phyloP scores from a whole-genome alignment of 2,888 invertebrate species.

The Machimus rusticus region DNA sequence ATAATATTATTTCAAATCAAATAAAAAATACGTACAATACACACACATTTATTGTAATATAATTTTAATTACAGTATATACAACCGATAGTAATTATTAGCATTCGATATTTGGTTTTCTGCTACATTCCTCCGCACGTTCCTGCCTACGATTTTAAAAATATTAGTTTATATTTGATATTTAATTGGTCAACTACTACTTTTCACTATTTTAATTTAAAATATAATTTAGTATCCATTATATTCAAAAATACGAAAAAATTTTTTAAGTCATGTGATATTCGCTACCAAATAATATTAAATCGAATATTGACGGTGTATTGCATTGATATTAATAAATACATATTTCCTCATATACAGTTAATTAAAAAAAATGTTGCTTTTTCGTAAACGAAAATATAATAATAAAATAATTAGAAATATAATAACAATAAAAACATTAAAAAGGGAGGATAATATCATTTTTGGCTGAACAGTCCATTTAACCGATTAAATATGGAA shows the following conservation, averaged over 20 bases:
- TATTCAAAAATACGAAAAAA: conserved; percentile 45
- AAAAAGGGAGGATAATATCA: not conserved
- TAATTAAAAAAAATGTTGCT: not conserved
- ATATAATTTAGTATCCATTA: conserved; percentile 25
- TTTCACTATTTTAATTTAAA: conserved; percentile 43
- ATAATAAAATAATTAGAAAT: not conserved
- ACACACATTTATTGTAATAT: conserved; percentile 31
- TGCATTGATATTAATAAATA: not conserved
- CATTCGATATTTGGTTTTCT: conserved; percentile 50
- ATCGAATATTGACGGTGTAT: not conserved
- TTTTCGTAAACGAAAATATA: not conserved
- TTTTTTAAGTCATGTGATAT: not conserved
- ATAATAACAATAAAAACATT: not conserved
- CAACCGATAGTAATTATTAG: conserved; percentile 43
- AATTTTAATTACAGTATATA: conserved; percentile 42
- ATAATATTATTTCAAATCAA: not conserved
- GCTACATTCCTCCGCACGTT: conserved; percentile 60
- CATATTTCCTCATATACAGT: not conserved
- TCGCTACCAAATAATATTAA: not conserved
- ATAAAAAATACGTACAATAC: not conserved
- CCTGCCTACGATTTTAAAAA: conserved; percentile 61
- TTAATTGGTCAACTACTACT: conserved; percentile 46
- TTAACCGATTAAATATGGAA: not conserved
- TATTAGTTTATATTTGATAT: conserved; percentile 54
- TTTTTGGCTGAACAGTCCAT: conserved; percentile 11